These are phyloP conservation scores for Andinoacara biseriatus DNA, from an alignment of 2,113 vertebrate genomes.

Conservation along the genomic window DNA sequence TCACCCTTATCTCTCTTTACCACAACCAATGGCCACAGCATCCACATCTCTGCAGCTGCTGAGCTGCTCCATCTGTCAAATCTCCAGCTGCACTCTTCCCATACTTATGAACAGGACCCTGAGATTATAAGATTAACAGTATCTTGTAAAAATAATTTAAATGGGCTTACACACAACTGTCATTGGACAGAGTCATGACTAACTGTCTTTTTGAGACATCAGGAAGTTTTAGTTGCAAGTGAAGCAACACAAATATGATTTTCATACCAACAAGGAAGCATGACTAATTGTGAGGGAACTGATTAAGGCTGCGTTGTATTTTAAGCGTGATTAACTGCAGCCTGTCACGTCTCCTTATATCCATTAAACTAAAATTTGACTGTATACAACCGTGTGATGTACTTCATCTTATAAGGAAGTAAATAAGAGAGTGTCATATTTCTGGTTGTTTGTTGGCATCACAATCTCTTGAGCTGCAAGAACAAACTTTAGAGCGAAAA, in stretches of 20 bases:
- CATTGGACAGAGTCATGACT: neutral
- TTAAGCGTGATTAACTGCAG: neutral
- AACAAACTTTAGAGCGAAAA: neutral
- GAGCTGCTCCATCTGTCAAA: too few relatives aligned
- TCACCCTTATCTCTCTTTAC: neutral
- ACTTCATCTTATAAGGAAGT: neutral
- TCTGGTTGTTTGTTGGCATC: neutral
- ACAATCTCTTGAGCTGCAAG: neutral
- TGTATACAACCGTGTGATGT: neutral
- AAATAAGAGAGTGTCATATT: neutral
- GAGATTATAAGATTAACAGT: neutral
- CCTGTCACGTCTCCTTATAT: neutral
- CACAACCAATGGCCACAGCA: too few relatives aligned
- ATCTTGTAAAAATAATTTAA: neutral
- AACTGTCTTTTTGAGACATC: conserved; percentile 3
- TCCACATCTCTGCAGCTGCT: too few relatives aligned
- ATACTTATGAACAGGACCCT: too few relatives aligned
- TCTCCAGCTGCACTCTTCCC: too few relatives aligned
- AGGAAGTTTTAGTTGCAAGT: conserved; percentile 21
- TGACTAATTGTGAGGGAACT: conserved; percentile 34
- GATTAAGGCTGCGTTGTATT: conserved; percentile 13
- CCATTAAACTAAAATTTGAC: neutral
- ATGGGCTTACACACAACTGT: neutral
- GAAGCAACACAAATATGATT: conserved; percentile 40
- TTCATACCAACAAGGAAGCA: neutral